phyloP scores from a whole-genome alignment of 2,797 vertebrate genomes.

The Rallus crepitans region DNA sequence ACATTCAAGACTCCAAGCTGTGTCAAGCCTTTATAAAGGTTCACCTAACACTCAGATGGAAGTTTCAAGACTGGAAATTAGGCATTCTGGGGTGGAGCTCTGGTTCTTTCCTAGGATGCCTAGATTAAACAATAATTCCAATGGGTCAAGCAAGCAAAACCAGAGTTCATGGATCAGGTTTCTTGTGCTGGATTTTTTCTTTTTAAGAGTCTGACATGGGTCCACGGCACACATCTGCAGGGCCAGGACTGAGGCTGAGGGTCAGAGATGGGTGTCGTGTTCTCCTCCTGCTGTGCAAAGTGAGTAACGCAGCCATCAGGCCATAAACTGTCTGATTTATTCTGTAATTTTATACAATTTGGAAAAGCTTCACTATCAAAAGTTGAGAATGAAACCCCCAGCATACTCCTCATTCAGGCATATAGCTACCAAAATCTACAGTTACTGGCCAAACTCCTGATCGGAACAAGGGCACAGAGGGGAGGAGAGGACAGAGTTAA shows the following conservation, averaged over 20 bases:
- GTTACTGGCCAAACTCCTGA: not conserved
- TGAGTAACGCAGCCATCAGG: not conserved
- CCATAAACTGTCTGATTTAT: not conserved
- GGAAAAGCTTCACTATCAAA: not conserved
- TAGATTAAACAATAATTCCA: not conserved
- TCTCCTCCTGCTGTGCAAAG: not conserved
- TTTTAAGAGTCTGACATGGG: not conserved
- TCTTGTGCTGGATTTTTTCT: not conserved
- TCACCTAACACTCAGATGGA: not conserved
- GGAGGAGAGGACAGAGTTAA: not conserved
- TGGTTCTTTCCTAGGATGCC: not conserved
- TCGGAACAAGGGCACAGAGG: not conserved
- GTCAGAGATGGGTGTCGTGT: not conserved
- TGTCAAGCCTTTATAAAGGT: not conserved
- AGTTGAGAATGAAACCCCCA: not conserved
- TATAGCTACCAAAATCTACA: not conserved
- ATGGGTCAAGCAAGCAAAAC: not conserved
- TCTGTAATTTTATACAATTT: not conserved
- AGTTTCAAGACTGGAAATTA: not conserved
- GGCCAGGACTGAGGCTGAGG: not conserved
- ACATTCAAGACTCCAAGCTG: not conserved
- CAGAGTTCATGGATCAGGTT: not conserved
- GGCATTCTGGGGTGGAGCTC: not conserved
- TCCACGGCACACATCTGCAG: not conserved
- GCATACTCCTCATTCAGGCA: not conserved